These are phyloP conservation scores for Pangasius mekongensis DNA, from an alignment of 2,797 vertebrate species.

Conservation along the genomic window DNA sequence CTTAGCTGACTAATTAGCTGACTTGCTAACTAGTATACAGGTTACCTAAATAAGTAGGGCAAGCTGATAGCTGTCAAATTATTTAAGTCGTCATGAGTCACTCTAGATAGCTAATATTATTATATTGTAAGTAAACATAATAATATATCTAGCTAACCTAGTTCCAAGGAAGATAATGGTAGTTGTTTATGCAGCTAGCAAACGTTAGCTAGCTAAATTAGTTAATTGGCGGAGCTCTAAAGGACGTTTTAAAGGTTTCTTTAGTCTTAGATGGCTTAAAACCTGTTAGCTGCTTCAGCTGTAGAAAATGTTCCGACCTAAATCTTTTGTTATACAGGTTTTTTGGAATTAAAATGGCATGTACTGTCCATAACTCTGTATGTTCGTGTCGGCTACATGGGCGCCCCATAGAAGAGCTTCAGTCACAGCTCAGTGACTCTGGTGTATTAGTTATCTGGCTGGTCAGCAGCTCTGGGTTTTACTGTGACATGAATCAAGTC, in stretches of 20 bases:
- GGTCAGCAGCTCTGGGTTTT: conserved; percentile 2
- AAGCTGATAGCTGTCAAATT: neutral
- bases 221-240: neutral
- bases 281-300: neutral
- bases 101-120: neutral
- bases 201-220: neutral
- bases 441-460: neutral
- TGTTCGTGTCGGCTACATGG: neutral
- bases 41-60: neutral
- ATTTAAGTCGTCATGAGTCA: neutral
- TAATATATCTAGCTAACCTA: neutral
- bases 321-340: neutral
- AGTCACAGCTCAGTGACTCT: neutral
- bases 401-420: neutral
- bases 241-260: neutral
- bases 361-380: neutral
- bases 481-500: neutral
- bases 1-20: neutral
- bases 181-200: neutral
- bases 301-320: neutral
- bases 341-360: neutral
- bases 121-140: neutral
- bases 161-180: neutral
- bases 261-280: neutral
- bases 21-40: neutral